Base-by-base conservation (phyloP, 2,888 invertebrate genomes). In the Diaperis boleti region DNA sequence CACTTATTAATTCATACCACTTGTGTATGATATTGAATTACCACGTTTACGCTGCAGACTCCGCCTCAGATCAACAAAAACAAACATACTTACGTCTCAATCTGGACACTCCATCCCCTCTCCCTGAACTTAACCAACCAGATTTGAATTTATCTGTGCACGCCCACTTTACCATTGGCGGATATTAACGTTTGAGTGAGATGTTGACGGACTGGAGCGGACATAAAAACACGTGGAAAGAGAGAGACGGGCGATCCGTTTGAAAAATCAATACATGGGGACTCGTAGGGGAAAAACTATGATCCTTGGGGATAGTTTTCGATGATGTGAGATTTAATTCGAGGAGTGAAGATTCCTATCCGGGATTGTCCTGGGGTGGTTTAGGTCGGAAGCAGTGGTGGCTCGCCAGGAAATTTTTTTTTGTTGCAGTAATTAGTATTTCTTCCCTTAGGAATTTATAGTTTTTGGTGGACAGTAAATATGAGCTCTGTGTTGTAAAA, bases 61-160 rank as follows among this genome's bases (percentile, higher is more conserved):
- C 74, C 79, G 78, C 81, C 81, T 68, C 69, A 62, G 68, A 72
- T 72, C 75, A 67, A 73, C 73, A 77, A 79, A 80, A 79, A 81
- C 80, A 79, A 79, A 80, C 80, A 80, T 72, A 84, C 89, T 78
- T 77, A 81, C 79, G 78, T 80, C 80, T 79, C 79, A 81, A 79
- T 80, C 77, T 76, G 70, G 68, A 67, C 72, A 70, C 66, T 67
- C 44, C 68, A 68, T 64, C 78, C 80, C 74, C 78, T 71, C 76
- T 69, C 69, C 41, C 20, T 50, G 18, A 41, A 55, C 63, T 42
- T 63, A 62, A 68, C 76, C 74, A 75, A 76, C 74, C 76, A 73
- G 71, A 64, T 64, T 59, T 64, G 64, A 64, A 69, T 64, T 62
- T 60, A 70, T 67, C 56, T 66, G 66, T 68, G 67, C 75, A 74